Conservation (phyloP, 1,140 invertebrate genomes). For the Lordiphosa mommai region DNA sequence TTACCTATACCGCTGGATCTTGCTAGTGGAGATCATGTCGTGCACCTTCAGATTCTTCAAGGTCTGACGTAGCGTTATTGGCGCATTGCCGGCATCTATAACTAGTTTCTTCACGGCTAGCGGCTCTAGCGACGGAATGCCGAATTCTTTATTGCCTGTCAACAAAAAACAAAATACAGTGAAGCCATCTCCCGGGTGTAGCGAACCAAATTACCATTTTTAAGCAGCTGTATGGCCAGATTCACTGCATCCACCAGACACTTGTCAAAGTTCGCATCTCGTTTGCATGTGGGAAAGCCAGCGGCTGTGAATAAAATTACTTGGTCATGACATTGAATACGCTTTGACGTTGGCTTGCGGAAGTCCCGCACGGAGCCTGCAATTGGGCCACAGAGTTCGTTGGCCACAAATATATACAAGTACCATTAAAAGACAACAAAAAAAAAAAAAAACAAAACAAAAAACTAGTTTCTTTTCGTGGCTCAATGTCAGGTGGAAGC, state of each 20-base stretch:
- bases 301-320: conserved; percentile 43
- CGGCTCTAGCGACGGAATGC: conserved; percentile 76
- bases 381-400: conserved; percentile 70
- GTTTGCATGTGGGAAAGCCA: conserved; percentile 69
- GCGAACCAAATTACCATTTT: conserved; percentile 38
- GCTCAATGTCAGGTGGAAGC: conserved; percentile 74
- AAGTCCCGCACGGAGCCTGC: conserved; percentile 38
- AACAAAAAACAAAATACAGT: conserved; percentile 1
- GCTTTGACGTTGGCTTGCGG: conserved; percentile 32
- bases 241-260: conserved; percentile 77
- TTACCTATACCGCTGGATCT: conserved; percentile 72
- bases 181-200: not conserved
- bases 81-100: conserved; percentile 74
- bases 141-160: conserved; percentile 77
- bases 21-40: conserved; percentile 80
- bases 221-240: conserved; percentile 62
- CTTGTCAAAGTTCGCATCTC: conserved; percentile 76
- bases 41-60: conserved; percentile 82
- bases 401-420: conserved; percentile 62
- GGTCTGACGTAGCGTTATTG: conserved; percentile 81
- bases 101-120: conserved; percentile 74
- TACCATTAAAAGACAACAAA: conserved; percentile 27
- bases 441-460: conserved; percentile 38
- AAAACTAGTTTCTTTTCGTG: conserved; percentile 52
- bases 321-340: conserved; percentile 63